A percentile compares a stretch with the other conserved stretches of the same genome.
Conservation (phyloP, 2,797 vertebrate genomes). For the Oceanodroma leucorhoa region DNA sequence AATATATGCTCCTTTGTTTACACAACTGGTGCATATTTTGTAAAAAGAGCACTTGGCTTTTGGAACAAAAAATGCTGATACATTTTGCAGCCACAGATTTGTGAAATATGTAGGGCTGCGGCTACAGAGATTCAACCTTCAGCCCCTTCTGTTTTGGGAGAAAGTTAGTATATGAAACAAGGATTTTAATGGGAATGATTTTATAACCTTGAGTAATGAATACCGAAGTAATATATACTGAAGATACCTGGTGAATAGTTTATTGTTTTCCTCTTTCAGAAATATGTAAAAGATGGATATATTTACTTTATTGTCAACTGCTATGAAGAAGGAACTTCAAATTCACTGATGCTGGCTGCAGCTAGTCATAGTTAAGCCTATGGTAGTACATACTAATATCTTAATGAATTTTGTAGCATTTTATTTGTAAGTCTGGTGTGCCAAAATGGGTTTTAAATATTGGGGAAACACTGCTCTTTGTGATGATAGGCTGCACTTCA, state of each 20-base stretch:
- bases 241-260: not conserved
- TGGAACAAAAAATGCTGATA: conserved; percentile 6
- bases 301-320: not conserved
- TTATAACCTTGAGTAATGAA: not conserved
- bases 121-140: not conserved
- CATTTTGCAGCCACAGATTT: not conserved
- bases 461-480: not conserved
- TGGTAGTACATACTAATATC: not conserved
- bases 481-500: not conserved
- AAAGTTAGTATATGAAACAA: not conserved
- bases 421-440: not conserved
- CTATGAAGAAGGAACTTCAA: not conserved
- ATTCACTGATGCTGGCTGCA: not conserved
- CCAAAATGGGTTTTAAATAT: not conserved
- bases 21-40: not conserved
- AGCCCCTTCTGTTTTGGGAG: not conserved
- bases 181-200: not conserved
- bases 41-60: conserved; percentile 3
- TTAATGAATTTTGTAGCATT: not conserved
- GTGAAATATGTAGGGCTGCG: not conserved
- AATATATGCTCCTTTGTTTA: not conserved
- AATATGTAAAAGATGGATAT: not conserved
- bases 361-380: not conserved
- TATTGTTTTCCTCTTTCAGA: not conserved
- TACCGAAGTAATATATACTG: not conserved